Evolutionary conservation across 2,797 vertebrate species (phyloP), one percentile per base, ranked within the genome.

Genomic region (Staurois parvus): DNA sequence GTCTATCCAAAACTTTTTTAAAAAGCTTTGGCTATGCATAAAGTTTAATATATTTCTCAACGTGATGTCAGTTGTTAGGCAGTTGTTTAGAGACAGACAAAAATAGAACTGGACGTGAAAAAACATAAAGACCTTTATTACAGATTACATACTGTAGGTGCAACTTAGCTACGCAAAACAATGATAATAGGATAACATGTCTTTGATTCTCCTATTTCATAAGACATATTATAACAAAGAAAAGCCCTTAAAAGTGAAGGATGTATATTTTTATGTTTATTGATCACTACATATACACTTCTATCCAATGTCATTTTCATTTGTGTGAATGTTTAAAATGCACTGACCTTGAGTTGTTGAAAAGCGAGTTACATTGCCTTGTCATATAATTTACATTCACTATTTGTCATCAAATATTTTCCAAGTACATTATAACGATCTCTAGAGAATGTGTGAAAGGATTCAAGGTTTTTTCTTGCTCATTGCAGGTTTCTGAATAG

Each of bases 331-430:
- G 62, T 76, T 82, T 76, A 45, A 81, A 86, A 76, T 34, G 19
- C 28, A 40, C 59, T 81, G 79, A 86, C 79, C 72, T 79, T 85
- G 78, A 74, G 76, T 73, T 15, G 32, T 69, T 85, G 72, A 81
- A 70, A 85, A 48, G 76, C 64, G 64, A 76, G 26, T 76, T 76
- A 76, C 62, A 81, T 8, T 76, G 34, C 34, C 37, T 77, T 62
- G 48, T 70, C 74, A 32, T 86, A 30, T 66, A 67, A 82, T 78
- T 82, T 69, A 82, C 72, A 72, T 78, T 29, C n/a, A 24, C 24
- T 67, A 78, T 77, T 83, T 78, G 68, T 83, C 56, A 66, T 83
- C 13, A 64, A 66, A 83, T 86, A 72, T 66, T 72, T 85, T 77
- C 70, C 40, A 11, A 83, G 56, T 67, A 83, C 68, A 73, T 78